These are phyloP conservation scores for Morpho deidamia DNA, from an alignment of 2,888 invertebrate genomes.

Conservation along the genomic window DNA sequence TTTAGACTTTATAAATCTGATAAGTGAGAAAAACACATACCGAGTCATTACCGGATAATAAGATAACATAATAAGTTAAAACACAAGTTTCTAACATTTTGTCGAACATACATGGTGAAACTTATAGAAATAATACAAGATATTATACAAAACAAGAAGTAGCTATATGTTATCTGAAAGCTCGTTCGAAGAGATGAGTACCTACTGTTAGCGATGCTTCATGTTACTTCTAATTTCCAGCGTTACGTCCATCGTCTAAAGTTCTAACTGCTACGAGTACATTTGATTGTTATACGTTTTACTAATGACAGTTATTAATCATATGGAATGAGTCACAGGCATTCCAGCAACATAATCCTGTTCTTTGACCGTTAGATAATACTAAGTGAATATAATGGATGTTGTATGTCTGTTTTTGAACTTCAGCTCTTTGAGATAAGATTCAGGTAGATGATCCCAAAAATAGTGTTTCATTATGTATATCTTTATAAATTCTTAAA, in stretches of 20 bases:
- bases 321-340: conserved; percentile 37
- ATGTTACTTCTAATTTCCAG: conserved; percentile 20
- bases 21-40: too few relatives aligned
- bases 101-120: too few relatives aligned
- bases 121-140: too few relatives aligned
- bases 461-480: too few relatives aligned
- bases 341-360: conserved; percentile 27
- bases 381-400: conserved; percentile 12
- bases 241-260: neutral
- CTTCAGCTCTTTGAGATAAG: neutral
- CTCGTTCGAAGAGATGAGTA: conserved; percentile 23
- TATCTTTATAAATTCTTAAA: too few relatives aligned
- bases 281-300: conserved; percentile 2
- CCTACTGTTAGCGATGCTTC: conserved; percentile 9
- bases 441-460: neutral
- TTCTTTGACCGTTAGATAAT: conserved; percentile 26
- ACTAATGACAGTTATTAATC: conserved; percentile 34
- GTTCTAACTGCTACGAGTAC: conserved; percentile 3
- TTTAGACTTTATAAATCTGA: too few relatives aligned
- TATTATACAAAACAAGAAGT: too few relatives aligned
- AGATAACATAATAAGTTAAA: too few relatives aligned
- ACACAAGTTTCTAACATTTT: too few relatives aligned
- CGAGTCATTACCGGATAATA: too few relatives aligned
- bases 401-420: neutral
- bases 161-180: conserved; percentile 6